Conservation (phyloP, 2,888 invertebrate genomes). For the Pherbina coryleti region DNA sequence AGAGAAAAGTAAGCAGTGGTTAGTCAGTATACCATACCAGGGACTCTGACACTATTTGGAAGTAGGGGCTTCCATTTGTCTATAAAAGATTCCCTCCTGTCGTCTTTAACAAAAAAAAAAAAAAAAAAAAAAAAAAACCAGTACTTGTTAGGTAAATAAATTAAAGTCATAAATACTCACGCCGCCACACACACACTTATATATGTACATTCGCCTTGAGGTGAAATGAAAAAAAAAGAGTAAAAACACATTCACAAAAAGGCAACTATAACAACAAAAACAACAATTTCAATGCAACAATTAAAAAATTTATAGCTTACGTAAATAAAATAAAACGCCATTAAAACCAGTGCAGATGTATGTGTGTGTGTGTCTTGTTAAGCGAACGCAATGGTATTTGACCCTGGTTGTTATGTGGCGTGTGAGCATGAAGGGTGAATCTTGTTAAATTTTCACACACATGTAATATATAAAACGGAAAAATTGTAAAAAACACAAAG, state of each 20-base stretch:
- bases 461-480: no score
- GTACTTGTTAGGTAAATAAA: no score
- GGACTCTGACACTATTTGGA: no score
- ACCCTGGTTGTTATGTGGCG: background rate
- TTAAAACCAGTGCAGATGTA: background rate
- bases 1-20: no score
- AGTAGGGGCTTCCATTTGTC: no score
- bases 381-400: background rate
- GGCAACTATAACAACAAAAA: background rate
- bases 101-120: no score
- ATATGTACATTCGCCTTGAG: slow-evolving; percentile 16
- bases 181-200: background rate
- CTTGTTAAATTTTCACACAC: no score
- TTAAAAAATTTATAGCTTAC: background rate
- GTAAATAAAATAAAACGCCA: background rate
- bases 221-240: slow-evolving; percentile 35
- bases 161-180: background rate
- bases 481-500: no score
- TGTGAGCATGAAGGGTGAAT: background rate
- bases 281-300: slow-evolving; percentile 2
- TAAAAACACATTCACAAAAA: background rate
- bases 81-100: no score
- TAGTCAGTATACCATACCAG: no score
- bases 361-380: background rate
- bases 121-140: no score